Conservation (phyloP, 1,140 invertebrate genomes). For the Macrotrachela quadricornifera region DNA sequence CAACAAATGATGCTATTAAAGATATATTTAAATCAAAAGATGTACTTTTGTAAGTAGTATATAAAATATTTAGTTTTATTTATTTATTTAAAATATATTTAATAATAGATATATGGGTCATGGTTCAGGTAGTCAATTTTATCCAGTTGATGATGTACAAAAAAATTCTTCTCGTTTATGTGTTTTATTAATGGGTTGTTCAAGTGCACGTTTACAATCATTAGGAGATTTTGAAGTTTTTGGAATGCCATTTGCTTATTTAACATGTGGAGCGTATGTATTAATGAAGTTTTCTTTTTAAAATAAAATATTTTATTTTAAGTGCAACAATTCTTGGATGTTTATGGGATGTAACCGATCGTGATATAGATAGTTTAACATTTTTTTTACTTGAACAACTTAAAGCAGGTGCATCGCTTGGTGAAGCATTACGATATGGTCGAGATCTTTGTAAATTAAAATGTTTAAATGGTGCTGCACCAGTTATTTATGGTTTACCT, state of each 20-base stretch:
- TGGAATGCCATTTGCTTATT: conserved; percentile 4
- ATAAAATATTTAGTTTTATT: too few relatives aligned
- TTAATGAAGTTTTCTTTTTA: conserved; percentile 17
- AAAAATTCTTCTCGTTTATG: conserved; percentile 36
- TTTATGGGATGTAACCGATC: conserved; percentile 59
- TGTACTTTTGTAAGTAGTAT: conserved; percentile 1
- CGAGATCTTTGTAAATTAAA: conserved; percentile 24
- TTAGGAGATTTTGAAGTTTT: conserved; percentile 7
- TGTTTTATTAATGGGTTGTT: conserved; percentile 50
- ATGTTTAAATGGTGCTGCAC: conserved; percentile 28
- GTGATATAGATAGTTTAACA: conserved; percentile 51
- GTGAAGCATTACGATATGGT: not conserved
- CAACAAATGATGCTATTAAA: conserved; percentile 1
- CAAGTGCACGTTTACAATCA: conserved; percentile 33
- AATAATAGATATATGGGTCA: conserved; percentile 44
- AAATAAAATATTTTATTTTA: not conserved
- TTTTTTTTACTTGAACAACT: conserved; percentile 37
- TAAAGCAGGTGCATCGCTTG: conserved; percentile 1
- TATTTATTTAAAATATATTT: not conserved
- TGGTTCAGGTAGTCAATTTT: conserved; percentile 47
- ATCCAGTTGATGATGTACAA: conserved; percentile 39
- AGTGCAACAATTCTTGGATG: conserved; percentile 54
- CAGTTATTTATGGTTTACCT: conserved; percentile 34
- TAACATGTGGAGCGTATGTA: not conserved
- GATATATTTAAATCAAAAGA: conserved; percentile 1